Conservation (phyloP, 2,113 vertebrate genomes). For the Hippocampus comes region DNA sequence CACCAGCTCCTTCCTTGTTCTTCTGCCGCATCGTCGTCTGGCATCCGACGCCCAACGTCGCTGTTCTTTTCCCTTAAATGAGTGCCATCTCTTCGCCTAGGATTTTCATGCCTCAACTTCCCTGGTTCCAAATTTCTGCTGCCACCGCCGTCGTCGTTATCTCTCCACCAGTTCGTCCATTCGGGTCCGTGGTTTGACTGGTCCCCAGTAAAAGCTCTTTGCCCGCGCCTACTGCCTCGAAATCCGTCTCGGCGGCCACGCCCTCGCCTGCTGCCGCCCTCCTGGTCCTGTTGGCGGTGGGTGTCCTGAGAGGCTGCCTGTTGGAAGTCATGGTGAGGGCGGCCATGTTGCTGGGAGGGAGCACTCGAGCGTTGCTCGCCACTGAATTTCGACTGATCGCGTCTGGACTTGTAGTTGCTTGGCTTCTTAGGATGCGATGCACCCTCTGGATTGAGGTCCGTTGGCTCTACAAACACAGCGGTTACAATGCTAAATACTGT, state of each 20-base stretch:
- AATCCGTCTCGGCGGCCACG: constrained; percentile 61
- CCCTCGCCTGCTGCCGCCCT: constrained; percentile 51
- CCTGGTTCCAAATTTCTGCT: constrained; percentile 13
- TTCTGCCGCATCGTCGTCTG: constrained; percentile 17
- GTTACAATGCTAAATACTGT: neutral
- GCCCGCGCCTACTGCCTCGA: constrained; percentile 68
- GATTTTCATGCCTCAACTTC: constrained; percentile 54
- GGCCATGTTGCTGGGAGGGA: constrained; percentile 61
- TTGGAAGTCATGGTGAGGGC: constrained; percentile 34
- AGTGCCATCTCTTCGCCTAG: constrained; percentile 34
- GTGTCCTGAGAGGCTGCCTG: constrained; percentile 23
- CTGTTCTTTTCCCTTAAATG: constrained; percentile 29
- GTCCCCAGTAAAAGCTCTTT: constrained; percentile 50
- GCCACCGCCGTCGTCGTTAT: neutral
- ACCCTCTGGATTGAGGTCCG: constrained; percentile 77
- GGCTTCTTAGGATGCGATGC: constrained; percentile 70
- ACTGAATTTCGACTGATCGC: constrained; percentile 72
- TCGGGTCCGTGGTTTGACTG: constrained; percentile 39
- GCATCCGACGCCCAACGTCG: constrained; percentile 9
- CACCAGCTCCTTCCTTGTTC: constrained; percentile 26
- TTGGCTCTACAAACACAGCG: constrained; percentile 59
- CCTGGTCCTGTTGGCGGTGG: constrained; percentile 52
- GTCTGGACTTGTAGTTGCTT: constrained; percentile 65
- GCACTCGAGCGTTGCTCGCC: constrained; percentile 65
- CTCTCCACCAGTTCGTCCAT: constrained; percentile 49